These are phyloP conservation scores for Rostratula benghalensis DNA, from an alignment of 2,113 vertebrate genomes.

Conservation along the genomic window DNA sequence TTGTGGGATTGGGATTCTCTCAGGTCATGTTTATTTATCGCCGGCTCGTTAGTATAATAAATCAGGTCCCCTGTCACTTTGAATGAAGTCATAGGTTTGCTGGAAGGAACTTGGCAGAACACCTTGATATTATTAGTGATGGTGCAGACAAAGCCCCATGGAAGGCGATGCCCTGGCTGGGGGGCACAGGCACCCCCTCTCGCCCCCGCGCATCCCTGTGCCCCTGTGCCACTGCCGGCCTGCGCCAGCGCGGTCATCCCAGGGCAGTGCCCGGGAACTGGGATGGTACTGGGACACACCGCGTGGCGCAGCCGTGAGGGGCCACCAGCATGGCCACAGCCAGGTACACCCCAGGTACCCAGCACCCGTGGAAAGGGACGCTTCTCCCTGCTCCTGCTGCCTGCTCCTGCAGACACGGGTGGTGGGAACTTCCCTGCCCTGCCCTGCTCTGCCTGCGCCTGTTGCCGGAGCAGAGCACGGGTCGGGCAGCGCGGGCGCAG, in stretches of 20 bases:
- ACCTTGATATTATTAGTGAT: slow-evolving; percentile 67
- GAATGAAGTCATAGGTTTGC: slow-evolving; percentile 54
- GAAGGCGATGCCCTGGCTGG: slow-evolving; percentile 33
- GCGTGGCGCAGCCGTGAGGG: rapidly evolving
- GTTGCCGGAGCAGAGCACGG: rapidly evolving
- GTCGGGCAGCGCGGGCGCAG: rapidly evolving
- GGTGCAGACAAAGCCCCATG: slow-evolving; percentile 45
- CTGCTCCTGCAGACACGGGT: rapidly evolving
- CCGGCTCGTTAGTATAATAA: slow-evolving; percentile 69
- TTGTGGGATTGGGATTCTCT: slow-evolving; percentile 66
- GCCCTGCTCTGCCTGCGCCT: neutral
- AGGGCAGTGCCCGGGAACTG: neutral
- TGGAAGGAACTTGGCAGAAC: slow-evolving; percentile 72
- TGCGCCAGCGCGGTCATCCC: neutral
- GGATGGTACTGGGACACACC: neutral
- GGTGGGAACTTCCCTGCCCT: neutral
- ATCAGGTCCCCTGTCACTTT: slow-evolving; percentile 65
- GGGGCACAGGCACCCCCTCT: neutral
- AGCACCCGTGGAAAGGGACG: rapidly evolving
- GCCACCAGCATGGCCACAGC: neutral
- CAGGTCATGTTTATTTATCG: slow-evolving; percentile 59
- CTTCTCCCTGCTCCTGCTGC: neutral
- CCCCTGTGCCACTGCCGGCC: neutral
- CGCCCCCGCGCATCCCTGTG: neutral
- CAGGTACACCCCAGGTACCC: neutral